Evolutionary conservation across 2,797 vertebrate genomes (phyloP).

Genomic region (Thaleichthys pacificus): DNA sequence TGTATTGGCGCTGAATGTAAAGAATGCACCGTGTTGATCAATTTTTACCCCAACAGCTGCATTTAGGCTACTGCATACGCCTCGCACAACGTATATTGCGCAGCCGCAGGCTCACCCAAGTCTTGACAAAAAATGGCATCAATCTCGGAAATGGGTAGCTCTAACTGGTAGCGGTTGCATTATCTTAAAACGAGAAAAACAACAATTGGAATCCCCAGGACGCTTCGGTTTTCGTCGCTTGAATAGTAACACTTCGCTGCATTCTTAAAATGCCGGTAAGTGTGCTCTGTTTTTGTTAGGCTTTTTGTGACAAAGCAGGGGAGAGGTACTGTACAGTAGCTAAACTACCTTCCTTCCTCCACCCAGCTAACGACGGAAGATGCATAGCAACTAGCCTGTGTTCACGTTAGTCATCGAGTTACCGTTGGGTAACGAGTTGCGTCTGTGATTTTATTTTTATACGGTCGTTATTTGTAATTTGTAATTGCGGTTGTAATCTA

Average conservation of each 20-base stretch:
- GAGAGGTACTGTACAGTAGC: conserved; percentile 29
- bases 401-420: conserved; percentile 30
- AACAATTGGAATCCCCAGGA: conserved; percentile 7
- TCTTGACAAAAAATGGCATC: conserved; percentile 32
- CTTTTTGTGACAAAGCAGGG: conserved; percentile 1
- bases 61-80: not conserved
- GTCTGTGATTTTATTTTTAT: too few species aligned
- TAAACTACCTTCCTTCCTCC: conserved; percentile 63
- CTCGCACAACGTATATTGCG: conserved; percentile 15
- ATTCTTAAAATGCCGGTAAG: conserved; percentile 74
- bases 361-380: conserved; percentile 21
- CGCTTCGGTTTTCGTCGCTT: not conserved
- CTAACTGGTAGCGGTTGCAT: too few species aligned
- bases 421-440: conserved; percentile 35
- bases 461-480: too few species aligned
- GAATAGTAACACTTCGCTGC: not conserved
- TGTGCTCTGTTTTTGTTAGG: conserved; percentile 23
- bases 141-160: too few species aligned
- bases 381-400: conserved; percentile 57
- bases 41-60: too few species aligned
- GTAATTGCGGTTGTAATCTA: not conserved
- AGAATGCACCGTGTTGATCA: not conserved
- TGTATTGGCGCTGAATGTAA: too few species aligned
- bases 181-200: conserved; percentile 27
- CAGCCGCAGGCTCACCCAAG: conserved; percentile 50